Evolutionary conservation across 2,888 invertebrate genomes (phyloP).

Genomic region (Clostera curtula): DNA sequence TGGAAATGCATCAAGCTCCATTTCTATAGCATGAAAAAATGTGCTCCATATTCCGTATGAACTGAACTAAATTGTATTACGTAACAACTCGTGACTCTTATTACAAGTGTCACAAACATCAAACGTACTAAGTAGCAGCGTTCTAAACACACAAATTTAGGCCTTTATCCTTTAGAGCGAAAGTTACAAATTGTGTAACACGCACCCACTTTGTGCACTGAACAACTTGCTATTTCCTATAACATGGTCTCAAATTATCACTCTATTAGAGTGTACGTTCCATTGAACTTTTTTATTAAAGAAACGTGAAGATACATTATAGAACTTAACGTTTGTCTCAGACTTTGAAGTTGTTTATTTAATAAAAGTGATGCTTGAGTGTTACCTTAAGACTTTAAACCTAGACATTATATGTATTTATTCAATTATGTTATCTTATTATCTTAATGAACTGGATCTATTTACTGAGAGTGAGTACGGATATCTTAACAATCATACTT

Average conservation of each 20-base stretch:
- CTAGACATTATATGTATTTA: too few species aligned
- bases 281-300: constrained; percentile 27
- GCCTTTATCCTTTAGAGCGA: constrained; percentile 28
- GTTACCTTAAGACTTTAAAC: too few species aligned
- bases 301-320: too few species aligned
- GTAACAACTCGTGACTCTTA: constrained; percentile 71
- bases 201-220: constrained; percentile 26
- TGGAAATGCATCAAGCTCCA: background rate
- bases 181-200: constrained; percentile 24
- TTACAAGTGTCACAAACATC: constrained; percentile 42
- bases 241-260: constrained; percentile 39
- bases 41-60: constrained; percentile 39
- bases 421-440: too few species aligned
- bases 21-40: constrained; percentile 16
- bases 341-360: too few species aligned
- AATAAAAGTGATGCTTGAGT: too few species aligned
- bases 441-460: too few species aligned
- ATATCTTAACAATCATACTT: too few species aligned
- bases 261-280: constrained; percentile 26
- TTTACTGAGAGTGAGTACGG: too few species aligned
- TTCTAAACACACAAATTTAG: constrained; percentile 26
- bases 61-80: constrained; percentile 59
- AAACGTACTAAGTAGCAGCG: constrained; percentile 43
- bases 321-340: too few species aligned
- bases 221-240: constrained; percentile 52